Evolutionary conservation across 2,888 invertebrate genomes (phyloP).

Genomic region (Cosmia trapezina): DNA sequence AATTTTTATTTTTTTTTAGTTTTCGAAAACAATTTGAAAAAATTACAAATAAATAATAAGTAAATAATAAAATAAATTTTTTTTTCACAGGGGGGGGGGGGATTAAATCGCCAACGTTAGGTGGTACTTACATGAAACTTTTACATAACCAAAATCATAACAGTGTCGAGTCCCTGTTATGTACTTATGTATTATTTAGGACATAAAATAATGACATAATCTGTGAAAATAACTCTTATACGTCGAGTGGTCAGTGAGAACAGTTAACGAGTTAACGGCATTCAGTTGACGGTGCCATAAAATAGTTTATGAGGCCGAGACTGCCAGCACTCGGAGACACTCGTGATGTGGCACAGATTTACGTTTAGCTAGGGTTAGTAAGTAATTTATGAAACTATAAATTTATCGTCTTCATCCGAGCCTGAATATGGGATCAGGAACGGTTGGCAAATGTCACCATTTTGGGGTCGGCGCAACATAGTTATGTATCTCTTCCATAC

Average conservation of each 20-base stretch:
- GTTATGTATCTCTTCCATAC: not conserved
- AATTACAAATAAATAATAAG: too few species aligned
- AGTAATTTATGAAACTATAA: not conserved
- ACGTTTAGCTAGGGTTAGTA: constrained; percentile 46
- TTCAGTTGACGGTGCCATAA: constrained; percentile 51
- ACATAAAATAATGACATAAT: constrained; percentile 39
- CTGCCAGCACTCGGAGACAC: constrained; percentile 38
- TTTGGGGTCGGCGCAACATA: not conserved
- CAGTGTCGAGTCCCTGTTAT: not conserved
- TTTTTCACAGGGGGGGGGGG: too few species aligned
- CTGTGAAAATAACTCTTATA: constrained; percentile 11
- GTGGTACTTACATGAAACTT: too few species aligned
- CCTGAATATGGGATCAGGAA: not conserved
- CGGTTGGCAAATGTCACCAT: not conserved
- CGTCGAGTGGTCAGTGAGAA: constrained; percentile 55
- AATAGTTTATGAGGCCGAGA: constrained; percentile 55
- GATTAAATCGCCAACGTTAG: too few species aligned
- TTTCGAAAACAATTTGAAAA: too few species aligned
- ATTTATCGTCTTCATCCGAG: not conserved
- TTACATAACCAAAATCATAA: too few species aligned
- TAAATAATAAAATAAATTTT: too few species aligned
- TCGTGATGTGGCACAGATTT: constrained; percentile 40
- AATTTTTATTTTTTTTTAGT: too few species aligned
- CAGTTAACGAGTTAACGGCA: constrained; percentile 56
- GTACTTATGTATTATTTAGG: constrained; percentile 4